Evolutionary conservation across 2,113 vertebrate species (phyloP), one percentile per base, ranked within the genome.

Genomic region (Craseonycteris thonglongyai): DNA sequence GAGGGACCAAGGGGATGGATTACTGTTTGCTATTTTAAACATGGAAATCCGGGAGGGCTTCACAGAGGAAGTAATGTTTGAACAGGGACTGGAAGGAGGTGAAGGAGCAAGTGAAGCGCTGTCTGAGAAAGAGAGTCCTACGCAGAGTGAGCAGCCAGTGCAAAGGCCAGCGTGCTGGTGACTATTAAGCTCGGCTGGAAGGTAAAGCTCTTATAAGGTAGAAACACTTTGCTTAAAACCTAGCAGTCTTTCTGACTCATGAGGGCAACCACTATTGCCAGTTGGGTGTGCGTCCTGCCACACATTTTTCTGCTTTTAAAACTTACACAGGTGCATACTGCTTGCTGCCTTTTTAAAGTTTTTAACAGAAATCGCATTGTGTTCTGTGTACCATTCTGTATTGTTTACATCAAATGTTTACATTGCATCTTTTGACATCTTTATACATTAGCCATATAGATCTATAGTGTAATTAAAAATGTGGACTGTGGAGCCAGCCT

Each of bases 311-410:
- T 76, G 33, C 69, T 49, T 79, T 38, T 63, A 69, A 58, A 75
- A 33, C 2, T 3, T 11, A 10, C 3, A 26, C 33, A 10, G 1
- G 2, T 18, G 38, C 5, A 5, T 12, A 7, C 33, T 7, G 0
- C 47, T 82, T 12, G 2, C 18, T 40, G 68, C 2, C 18, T 0
- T 66, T 59, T 68, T 24, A 24, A 2, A 14, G 5, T 40, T 47
- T 65, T 38, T 75, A 51, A 58, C 12, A 45, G 30, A 42, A 38
- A 38, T 7, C 2, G 0, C 1, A 6, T 6, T 66, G 47, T 47
- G 68, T 7, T 45, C 26, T 26, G 22, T 3, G 3, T 51, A 12
- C 54, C 51, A 7, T 47, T 66, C 47, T 45, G 40, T 38, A 18
- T 59, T 59, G 10, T 28, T 28, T 59, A 59, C 58, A 28, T 54